Conservation (phyloP, 2,113 vertebrate genomes). For the Hypomesus transpacificus region DNA sequence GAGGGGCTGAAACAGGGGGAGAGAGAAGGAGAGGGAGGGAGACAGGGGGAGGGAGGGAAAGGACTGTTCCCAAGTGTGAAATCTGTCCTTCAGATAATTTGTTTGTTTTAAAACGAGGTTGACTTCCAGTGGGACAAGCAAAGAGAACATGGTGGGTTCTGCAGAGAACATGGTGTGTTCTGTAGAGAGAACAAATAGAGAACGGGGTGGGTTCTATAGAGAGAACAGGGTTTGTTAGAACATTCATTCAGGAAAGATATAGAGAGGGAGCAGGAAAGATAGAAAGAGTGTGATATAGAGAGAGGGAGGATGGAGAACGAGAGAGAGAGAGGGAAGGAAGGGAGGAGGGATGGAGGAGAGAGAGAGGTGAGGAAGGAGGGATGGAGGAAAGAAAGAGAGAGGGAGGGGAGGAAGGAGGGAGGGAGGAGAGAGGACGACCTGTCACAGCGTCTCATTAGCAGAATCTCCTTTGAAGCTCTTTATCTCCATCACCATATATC, state of each 20-base stretch:
- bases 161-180: too few relatives aligned
- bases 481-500: slow-evolving; percentile 50
- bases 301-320: background rate
- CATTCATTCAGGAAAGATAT: background rate
- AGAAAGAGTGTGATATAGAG: background rate
- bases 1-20: background rate
- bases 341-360: slow-evolving; percentile 13
- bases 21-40: slow-evolving; percentile 8
- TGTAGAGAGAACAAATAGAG: too few relatives aligned
- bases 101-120: too few relatives aligned
- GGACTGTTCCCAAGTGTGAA: too few relatives aligned
- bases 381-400: slow-evolving; percentile 20
- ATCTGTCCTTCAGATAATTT: too few relatives aligned
- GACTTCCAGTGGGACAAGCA: too few relatives aligned
- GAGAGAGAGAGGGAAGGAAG: background rate
- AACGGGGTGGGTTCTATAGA: too few relatives aligned
- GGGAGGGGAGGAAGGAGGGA: slow-evolving; percentile 22
- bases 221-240: too few relatives aligned
- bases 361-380: slow-evolving; percentile 16
- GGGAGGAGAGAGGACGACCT: slow-evolving; percentile 34
- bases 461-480: slow-evolving; percentile 53
- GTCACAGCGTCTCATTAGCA: slow-evolving; percentile 60
- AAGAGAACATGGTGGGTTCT: too few relatives aligned
- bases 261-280: slow-evolving; percentile 2
- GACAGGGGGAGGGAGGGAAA: slow-evolving; percentile 11